Conservation (phyloP, 2,113 vertebrate genomes). For the Bucco capensis region DNA sequence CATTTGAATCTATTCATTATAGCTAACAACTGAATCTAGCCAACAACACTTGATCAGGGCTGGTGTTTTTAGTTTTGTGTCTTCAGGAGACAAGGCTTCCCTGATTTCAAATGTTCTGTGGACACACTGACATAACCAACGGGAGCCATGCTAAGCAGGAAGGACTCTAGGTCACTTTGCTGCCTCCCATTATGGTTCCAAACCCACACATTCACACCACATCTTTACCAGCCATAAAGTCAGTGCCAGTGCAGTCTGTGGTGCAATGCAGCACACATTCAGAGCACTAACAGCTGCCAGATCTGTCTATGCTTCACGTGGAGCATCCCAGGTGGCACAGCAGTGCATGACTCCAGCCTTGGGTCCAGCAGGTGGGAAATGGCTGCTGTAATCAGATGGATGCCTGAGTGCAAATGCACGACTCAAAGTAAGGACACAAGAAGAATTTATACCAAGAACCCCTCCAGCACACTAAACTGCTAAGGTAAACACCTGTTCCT, state of each 20-base stretch:
- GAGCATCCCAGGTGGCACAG: not conserved
- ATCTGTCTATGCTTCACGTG: not conserved
- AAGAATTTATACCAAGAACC: not conserved
- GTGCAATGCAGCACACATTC: not conserved
- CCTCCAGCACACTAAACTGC: not conserved
- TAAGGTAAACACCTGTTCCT: not conserved
- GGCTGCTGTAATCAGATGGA: not conserved
- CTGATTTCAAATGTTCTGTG: not conserved
- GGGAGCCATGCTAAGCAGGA: not conserved
- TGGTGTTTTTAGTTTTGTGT: not conserved
- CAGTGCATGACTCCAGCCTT: not conserved
- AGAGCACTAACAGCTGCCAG: not conserved
- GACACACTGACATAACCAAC: rapidly evolving
- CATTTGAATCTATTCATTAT: not conserved
- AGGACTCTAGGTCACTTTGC: not conserved
- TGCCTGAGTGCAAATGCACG: not conserved
- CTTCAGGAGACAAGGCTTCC: not conserved
- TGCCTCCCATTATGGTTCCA: not conserved
- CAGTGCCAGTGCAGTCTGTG: not conserved
- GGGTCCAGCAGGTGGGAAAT: not conserved
- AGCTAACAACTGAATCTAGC: not conserved
- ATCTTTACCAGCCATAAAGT: not conserved
- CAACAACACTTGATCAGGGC: not conserved
- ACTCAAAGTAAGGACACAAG: not conserved
- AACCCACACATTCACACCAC: rapidly evolving